phyloP scores from a whole-genome alignment of 2,113 vertebrate genomes.

The Triplophysa dalaica region DNA sequence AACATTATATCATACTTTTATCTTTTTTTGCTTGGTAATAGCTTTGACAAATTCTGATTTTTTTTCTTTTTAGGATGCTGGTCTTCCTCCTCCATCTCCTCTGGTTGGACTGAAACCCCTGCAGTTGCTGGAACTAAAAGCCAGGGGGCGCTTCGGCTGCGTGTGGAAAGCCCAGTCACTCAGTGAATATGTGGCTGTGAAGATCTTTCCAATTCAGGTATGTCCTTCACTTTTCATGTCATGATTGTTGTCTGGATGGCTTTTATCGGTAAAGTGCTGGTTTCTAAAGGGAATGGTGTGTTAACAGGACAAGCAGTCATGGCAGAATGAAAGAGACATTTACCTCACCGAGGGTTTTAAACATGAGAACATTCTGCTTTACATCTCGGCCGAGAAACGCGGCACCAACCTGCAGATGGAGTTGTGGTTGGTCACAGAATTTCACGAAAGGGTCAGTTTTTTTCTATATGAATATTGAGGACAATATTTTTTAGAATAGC shows the following conservation, averaged over 20 bases:
- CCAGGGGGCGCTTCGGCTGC: constrained; percentile 93
- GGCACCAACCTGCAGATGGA: constrained; percentile 92
- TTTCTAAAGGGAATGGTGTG: not conserved
- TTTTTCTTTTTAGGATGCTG: constrained; percentile 77
- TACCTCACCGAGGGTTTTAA: constrained; percentile 92
- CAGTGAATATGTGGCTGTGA: constrained; percentile 95
- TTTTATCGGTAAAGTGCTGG: not conserved
- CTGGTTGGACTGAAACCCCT: constrained; percentile 91
- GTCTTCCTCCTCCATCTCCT: constrained; percentile 87
- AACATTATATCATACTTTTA: too few relatives aligned
- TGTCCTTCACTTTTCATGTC: constrained; percentile 1
- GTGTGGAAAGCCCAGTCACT: constrained; percentile 97
- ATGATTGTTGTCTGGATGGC: not conserved
- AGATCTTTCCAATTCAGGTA: constrained; percentile 97
- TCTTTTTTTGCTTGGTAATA: not conserved
- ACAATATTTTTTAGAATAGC: not conserved
- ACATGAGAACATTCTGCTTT: constrained; percentile 92
- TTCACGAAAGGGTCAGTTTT: constrained; percentile 90
- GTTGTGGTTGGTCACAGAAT: constrained; percentile 94
- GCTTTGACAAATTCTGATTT: not conserved
- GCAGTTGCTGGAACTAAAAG: constrained; percentile 95
- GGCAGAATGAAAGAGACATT: constrained; percentile 97
- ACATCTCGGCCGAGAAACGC: constrained; percentile 94
- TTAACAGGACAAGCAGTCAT: constrained; percentile 92
- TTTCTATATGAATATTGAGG: not conserved